Base-by-base conservation (phyloP, 64 coral and sea anemone species). In the Actinia tenebrosa region DNA sequence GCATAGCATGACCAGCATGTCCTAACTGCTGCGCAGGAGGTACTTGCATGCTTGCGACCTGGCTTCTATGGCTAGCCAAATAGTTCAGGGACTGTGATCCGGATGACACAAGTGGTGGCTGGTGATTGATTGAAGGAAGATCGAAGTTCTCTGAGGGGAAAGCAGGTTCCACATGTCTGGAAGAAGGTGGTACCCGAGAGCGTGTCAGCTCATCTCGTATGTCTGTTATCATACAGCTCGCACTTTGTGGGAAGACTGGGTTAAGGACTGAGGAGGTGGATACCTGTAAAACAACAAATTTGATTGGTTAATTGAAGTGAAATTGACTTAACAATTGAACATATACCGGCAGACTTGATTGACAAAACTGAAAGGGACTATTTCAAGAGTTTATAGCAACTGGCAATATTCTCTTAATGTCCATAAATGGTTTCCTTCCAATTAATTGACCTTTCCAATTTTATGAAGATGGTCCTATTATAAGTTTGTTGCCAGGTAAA, bases 71-170 rank as follows among this genome's bases (percentile, higher is more conserved):
- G 16, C 79, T 16, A 81, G 45, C 18, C 43, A 81, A 45, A 17
- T 50, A 81, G 50, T 45, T 81, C 16, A 81, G 7, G 8, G 50
- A 7, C 50, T 81, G 79, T 18, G 94, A 93, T 60, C 87, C 91
- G 16, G 91, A 90, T 61, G 88, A 85, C 15, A 83, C 80, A 22
- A 87, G 86, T 17, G 84, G 84, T 15, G 44, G 7, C 11, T 81
- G 79, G 50, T 85, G 83, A n/a, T 72, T 87, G 4, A 91, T 86
- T 59, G 90, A 77, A 37, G 94, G 94, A 19, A 96, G 61, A 69
- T 96, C 94, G 88, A 96, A 96, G 77, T 96, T 96, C 46, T 96
- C 94, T 8, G 94, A 96, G 68, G 94, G 94, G 82, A 96, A 96
- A 7, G 94, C 68, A 23, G 94, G 94, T 43, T 91, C 61, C 23